phyloP scores from a whole-genome alignment of 2,113 vertebrate species.

The Takifugu flavidus region DNA sequence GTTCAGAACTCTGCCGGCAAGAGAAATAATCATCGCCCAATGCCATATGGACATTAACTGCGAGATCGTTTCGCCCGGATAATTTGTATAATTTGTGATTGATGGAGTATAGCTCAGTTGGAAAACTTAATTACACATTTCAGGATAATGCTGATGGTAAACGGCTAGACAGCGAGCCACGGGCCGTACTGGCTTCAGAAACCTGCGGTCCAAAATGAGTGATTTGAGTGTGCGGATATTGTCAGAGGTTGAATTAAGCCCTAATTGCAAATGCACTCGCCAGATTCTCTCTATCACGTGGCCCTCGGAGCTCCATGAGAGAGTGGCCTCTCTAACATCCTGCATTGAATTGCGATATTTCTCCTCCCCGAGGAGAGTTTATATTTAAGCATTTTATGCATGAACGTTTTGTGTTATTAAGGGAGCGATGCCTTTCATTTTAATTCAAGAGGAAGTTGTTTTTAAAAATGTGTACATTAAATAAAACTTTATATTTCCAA shows the following conservation, averaged over 20 bases:
- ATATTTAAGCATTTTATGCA: slow-evolving; percentile 56
- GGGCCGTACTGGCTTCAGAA: slow-evolving; percentile 30
- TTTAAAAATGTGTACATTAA: slow-evolving; percentile 25
- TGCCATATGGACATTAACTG: slow-evolving; percentile 65
- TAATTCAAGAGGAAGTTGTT: slow-evolving; percentile 15
- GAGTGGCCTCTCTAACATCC: slow-evolving; percentile 35
- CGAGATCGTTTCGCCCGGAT: slow-evolving; percentile 48
- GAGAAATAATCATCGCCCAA: slow-evolving; percentile 29
- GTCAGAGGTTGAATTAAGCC: slow-evolving; percentile 39
- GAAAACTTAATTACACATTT: slow-evolving; percentile 53
- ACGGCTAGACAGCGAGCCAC: slow-evolving; percentile 27
- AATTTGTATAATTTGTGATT: slow-evolving; percentile 39
- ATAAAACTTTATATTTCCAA: slow-evolving; percentile 25
- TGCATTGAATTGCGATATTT: slow-evolving; percentile 44
- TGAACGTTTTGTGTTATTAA: slow-evolving; percentile 31
- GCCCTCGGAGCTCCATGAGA: slow-evolving; percentile 24
- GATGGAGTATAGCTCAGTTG: slow-evolving; percentile 51
- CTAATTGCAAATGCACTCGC: slow-evolving; percentile 35
- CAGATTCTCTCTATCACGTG: slow-evolving; percentile 22
- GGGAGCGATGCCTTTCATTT: slow-evolving; percentile 35
- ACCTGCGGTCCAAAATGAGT: slow-evolving; percentile 26
- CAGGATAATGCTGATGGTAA: slow-evolving; percentile 35
- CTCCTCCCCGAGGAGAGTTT: slow-evolving; percentile 57
- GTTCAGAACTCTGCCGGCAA: slow-evolving; percentile 30
- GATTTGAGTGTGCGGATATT: slow-evolving; percentile 23